These are phyloP conservation scores for Aphaenogaster ashmeadi DNA, from an alignment of 1,140 invertebrate species.

Conservation along the genomic window DNA sequence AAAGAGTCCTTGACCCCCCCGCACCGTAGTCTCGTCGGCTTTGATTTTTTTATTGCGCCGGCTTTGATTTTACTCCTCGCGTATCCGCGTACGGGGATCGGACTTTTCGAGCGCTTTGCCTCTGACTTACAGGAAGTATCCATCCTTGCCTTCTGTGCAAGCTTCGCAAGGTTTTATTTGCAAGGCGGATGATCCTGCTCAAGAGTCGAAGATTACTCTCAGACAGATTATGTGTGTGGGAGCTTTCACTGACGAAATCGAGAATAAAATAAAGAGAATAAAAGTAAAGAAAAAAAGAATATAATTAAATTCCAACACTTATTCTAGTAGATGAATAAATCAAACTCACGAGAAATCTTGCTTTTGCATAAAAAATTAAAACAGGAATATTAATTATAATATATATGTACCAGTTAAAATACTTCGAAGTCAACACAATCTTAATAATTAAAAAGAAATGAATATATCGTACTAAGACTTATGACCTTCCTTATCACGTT, in stretches of 20 bases:
- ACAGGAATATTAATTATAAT: neutral
- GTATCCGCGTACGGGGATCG: neutral
- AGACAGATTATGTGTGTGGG: constrained; percentile 4
- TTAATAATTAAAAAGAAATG: neutral
- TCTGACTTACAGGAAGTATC: constrained; percentile 55
- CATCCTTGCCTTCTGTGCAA: constrained; percentile 23
- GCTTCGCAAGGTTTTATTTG: constrained; percentile 38
- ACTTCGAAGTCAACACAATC: neutral
- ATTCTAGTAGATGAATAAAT: neutral
- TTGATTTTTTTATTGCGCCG: constrained; percentile 56
- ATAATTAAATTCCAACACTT: neutral
- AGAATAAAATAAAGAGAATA: neutral
- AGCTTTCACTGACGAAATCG: constrained; percentile 21
- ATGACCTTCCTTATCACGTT: constrained; percentile 30
- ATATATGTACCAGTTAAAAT: neutral
- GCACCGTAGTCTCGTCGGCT: constrained; percentile 2
- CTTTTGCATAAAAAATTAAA: neutral
- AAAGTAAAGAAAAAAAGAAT: neutral
- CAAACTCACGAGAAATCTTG: neutral
- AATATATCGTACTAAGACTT: neutral
- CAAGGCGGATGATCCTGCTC: constrained; percentile 48
- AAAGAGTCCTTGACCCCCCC: constrained; percentile 32
- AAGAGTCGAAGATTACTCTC: constrained; percentile 32
- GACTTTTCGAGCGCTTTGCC: constrained; percentile 52
- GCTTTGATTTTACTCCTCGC: constrained; percentile 47